These are phyloP conservation scores for Phaethornis superciliosus DNA, from an alignment of 2,113 vertebrate species.

Conservation along the genomic window DNA sequence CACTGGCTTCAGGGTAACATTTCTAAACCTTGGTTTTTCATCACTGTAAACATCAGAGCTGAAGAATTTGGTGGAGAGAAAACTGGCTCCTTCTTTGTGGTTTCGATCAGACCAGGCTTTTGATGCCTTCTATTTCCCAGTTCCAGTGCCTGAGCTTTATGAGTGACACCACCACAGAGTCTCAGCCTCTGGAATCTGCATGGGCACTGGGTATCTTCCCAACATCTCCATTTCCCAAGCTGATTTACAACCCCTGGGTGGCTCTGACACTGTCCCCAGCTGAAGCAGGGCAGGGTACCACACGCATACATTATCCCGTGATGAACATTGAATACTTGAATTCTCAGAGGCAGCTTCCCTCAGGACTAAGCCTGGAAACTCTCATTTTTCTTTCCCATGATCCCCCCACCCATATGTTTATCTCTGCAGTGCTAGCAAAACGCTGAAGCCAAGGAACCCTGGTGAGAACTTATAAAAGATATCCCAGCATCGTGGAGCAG, in stretches of 20 bases:
- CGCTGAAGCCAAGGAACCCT: neutral
- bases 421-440: neutral
- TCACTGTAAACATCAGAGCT: constrained; percentile 17
- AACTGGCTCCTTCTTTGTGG: neutral
- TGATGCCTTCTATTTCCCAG: neutral
- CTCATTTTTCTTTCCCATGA: neutral
- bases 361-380: neutral
- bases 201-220: neutral
- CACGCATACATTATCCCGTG: fast-evolving
- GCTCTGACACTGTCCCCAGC: neutral
- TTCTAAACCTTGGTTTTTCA: constrained; percentile 23
- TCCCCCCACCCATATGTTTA: neutral
- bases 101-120: neutral
- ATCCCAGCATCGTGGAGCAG: neutral
- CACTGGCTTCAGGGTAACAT: constrained; percentile 20
- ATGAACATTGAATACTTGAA: fast-evolving
- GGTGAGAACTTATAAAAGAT: neutral
- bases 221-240: fast-evolving
- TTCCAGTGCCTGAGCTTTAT: neutral
- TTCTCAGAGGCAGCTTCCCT: neutral
- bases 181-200: neutral
- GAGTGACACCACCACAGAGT: fast-evolving
- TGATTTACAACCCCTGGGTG: fast-evolving
- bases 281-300: neutral
- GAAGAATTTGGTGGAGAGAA: constrained; percentile 19